phyloP scores from a whole-genome alignment of 2,797 vertebrate genomes.

The Florisuga fusca region DNA sequence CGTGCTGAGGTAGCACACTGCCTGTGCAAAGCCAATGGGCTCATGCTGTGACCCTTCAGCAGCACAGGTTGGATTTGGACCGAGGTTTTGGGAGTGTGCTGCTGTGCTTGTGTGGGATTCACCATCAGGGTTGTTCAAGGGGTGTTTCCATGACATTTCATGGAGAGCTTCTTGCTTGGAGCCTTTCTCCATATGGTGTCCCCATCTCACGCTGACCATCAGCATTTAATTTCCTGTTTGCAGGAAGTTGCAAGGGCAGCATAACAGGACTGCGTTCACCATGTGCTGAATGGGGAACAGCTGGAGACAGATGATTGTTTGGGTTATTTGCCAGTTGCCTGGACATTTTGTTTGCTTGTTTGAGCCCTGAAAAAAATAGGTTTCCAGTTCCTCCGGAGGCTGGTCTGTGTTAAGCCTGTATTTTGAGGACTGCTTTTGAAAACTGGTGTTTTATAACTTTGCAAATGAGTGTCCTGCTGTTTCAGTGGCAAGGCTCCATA shows the following conservation, averaged over 20 bases:
- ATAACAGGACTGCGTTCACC: neutral
- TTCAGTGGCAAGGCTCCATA: conserved; percentile 23
- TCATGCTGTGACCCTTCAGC: neutral
- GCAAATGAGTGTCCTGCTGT: conserved; percentile 33
- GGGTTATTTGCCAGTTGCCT: conserved; percentile 60
- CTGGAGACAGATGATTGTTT: conserved; percentile 62
- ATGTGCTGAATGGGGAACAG: conserved; percentile 48
- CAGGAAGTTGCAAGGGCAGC: neutral
- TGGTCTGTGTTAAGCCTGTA: conserved; percentile 17
- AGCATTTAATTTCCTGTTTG: neutral
- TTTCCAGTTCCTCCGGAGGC: neutral
- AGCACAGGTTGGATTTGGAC: neutral
- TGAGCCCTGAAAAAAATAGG: conserved; percentile 41
- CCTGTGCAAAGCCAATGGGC: rapidly evolving
- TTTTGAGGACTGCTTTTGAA: conserved; percentile 16
- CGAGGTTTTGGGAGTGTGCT: rapidly evolving
- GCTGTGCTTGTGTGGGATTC: neutral
- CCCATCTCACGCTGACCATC: neutral
- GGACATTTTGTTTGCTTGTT: conserved; percentile 48
- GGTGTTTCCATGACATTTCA: neutral
- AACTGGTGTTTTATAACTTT: conserved; percentile 51
- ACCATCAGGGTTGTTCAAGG: neutral
- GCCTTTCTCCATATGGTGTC: neutral
- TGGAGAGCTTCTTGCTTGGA: neutral
- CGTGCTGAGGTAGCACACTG: rapidly evolving